Conservation (phyloP, 2,113 vertebrate species). For the Cheirogaleus medius region DNA sequence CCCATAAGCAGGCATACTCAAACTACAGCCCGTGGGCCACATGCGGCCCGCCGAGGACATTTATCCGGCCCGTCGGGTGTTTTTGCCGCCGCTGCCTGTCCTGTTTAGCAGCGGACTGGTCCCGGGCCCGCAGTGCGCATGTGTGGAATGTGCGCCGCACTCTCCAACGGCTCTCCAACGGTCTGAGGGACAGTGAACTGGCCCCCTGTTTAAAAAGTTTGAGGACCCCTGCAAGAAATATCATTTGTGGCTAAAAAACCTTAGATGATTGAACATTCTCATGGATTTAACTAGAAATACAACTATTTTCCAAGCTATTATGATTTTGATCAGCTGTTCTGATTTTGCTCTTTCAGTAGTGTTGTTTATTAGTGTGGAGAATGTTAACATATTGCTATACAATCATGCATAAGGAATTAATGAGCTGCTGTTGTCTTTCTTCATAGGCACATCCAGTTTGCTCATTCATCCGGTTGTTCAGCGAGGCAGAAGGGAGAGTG, state of each 20-base stretch:
- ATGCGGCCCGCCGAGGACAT: too few relatives aligned
- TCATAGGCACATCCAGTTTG: fast-evolving
- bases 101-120: too few relatives aligned
- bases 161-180: too few relatives aligned
- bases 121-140: too few relatives aligned
- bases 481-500: conserved; percentile 68
- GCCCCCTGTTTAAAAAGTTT: too few relatives aligned
- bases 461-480: fast-evolving
- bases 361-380: not conserved
- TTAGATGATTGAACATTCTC: not conserved
- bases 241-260: not conserved
- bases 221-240: too few relatives aligned
- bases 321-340: not conserved
- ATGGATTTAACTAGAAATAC: not conserved
- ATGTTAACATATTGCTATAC: fast-evolving
- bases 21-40: too few relatives aligned
- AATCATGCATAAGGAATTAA: not conserved
- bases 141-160: too few relatives aligned
- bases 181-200: too few relatives aligned
- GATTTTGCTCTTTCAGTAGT: not conserved
- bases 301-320: not conserved
- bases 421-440: not conserved
- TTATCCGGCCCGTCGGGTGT: too few relatives aligned
- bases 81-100: too few relatives aligned
- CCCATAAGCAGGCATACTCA: too few relatives aligned